Conservation (phyloP, 2,113 vertebrate species). For the Petaurus breviceps region DNA sequence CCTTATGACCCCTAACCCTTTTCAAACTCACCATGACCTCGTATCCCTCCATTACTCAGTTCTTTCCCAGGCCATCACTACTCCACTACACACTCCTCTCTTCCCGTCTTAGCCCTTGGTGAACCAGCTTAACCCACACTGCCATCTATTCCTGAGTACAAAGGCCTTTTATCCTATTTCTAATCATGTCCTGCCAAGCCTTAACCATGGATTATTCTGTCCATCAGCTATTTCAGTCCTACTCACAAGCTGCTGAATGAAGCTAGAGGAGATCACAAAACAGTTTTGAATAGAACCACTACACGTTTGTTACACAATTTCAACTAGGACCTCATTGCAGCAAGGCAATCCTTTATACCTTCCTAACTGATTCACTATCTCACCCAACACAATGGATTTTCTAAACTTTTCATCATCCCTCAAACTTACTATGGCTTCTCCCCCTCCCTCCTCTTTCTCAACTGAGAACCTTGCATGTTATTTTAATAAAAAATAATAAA, state of each 20-base stretch:
- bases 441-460: not conserved
- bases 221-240: not conserved
- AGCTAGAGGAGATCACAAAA: not conserved
- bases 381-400: not conserved
- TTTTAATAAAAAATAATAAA: not conserved
- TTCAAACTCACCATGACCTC: not conserved
- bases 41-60: not conserved
- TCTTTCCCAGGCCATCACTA: not conserved
- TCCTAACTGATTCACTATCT: not conserved
- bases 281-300: not conserved
- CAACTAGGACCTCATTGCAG: not conserved
- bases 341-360: not conserved
- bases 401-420: not conserved
- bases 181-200: not conserved
- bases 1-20: not conserved
- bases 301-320: not conserved
- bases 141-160: not conserved
- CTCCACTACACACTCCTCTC: not conserved
- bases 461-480: not conserved
- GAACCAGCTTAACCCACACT: not conserved
- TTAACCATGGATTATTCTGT: not conserved
- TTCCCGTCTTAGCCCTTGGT: no score
- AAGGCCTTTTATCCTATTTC: not conserved
- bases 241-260: not conserved
- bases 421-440: not conserved